Base-by-base conservation (phyloP, 2,113 vertebrate species). In the Grammomys surdaster region DNA sequence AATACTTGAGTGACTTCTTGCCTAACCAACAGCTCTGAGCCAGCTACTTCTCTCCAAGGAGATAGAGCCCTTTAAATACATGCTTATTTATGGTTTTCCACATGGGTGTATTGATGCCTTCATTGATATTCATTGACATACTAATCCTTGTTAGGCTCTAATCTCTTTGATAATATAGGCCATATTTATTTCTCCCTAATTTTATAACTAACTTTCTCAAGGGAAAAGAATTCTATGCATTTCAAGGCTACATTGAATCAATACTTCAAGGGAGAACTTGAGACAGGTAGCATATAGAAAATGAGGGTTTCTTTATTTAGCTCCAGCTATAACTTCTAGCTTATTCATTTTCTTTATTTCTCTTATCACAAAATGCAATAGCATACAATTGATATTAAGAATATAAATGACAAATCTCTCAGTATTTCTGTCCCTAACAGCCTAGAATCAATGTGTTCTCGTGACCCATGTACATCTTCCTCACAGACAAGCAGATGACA, bases 231-330 rank as follows among this genome's bases (percentile, higher is more conserved):
- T 85, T 93, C 75, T 90, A 69, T 70, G 33, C 5, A 76, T 33
- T 89, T 75, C 65, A 88, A 67, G 73, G 46, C 85, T 93, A 31
- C 17, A 96, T 94, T 96, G 88, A 95, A 86, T 95, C 80, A 81
- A 3, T 95, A 94, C 46, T 96, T 95, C 51, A 81, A 12, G 60
- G 76, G 75, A 58, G 91, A 95, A 93, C 88, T 4, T 81, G 72
- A 96, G 90, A 75, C 51, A 76, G 0, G 43, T 19, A 73, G 51
- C 56, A n/a, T 72, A 70, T 40, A 94, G 72, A 95, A 97, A 93
- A 78, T 72, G 51, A 94, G 22, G 1, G 28, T 70, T 92, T 54
- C 75, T 93, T 93, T 86, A 91, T 77, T 88, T 86, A 77, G 56
- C 86, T 90, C 43, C 2, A 72, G n/a, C 67, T 51, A 46, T 90